Percentiles rank a stretch among this genome's conserved stretches.
phyloP scores from a whole-genome alignment of 2,113 vertebrate species.

The Danionella cerebrum region DNA sequence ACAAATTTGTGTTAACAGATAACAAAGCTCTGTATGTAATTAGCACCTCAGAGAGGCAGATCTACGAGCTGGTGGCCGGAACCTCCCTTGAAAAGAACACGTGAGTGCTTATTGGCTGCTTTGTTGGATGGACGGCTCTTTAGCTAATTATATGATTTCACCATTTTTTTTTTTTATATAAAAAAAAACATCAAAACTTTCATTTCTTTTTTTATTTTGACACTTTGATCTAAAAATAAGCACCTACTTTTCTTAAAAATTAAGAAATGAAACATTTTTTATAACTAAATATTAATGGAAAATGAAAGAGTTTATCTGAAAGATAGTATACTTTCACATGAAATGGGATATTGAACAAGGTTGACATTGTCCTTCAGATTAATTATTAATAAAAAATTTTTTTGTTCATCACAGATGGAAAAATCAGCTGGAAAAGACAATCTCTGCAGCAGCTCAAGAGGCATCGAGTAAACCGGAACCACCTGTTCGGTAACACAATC shows the following conservation, averaged over 20 bases:
- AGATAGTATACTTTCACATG: no score
- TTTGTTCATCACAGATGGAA: slow-evolving; percentile 58
- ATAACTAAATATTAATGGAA: no score
- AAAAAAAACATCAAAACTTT: not conserved
- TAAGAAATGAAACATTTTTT: no score
- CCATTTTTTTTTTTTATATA: not conserved
- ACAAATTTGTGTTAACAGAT: slow-evolving; percentile 55
- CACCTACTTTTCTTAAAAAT: no score
- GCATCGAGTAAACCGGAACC: slow-evolving; percentile 44
- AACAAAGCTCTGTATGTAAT: slow-evolving; percentile 89
- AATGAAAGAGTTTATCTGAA: no score
- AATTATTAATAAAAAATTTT: no score
- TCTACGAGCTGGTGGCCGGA: slow-evolving; percentile 84
- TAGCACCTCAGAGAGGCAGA: slow-evolving; percentile 86
- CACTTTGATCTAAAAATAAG: not conserved
- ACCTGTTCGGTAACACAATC: slow-evolving; percentile 39
- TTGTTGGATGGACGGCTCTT: not conserved
- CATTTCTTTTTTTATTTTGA: not conserved
- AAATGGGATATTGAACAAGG: no score
- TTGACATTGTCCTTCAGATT: not conserved
- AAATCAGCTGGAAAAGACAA: slow-evolving; percentile 61
- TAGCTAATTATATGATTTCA: not conserved
- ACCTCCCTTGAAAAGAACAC: slow-evolving; percentile 80
- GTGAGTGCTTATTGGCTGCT: slow-evolving; percentile 54
- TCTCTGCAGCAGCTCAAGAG: slow-evolving; percentile 37